Evolutionary conservation across 2,888 invertebrate species (phyloP).

Genomic region (Morpho achilles): DNA sequence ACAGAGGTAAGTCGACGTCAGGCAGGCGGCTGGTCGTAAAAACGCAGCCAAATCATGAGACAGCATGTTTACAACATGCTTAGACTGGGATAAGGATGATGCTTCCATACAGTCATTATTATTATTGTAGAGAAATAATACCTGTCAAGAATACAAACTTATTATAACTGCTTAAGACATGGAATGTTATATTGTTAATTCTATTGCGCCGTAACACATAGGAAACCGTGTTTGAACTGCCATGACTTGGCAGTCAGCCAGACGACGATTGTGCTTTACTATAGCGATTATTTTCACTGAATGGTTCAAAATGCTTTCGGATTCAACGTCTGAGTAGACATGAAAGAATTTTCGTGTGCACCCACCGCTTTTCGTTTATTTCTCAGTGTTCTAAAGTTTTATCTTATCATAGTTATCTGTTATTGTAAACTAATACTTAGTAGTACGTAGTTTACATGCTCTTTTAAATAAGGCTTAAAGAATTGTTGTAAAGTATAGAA

Average conservation of each 20-base stretch:
- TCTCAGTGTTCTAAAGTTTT: constrained; percentile 18
- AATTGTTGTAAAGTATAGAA: no score
- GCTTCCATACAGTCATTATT: no score
- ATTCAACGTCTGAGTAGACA: constrained; percentile 45
- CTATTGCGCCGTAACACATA: constrained; percentile 61
- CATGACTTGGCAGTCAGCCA: constrained; percentile 64
- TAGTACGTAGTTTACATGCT: no score
- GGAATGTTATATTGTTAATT: constrained; percentile 21
- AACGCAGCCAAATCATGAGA: no score
- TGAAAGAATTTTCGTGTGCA: constrained; percentile 59
- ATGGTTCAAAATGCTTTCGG: constrained; percentile 56
- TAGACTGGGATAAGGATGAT: no score
- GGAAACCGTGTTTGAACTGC: constrained; percentile 43
- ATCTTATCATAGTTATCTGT: constrained; percentile 6
- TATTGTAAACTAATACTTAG: no score
- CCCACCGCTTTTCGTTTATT: constrained; percentile 50
- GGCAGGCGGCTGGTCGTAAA: no score
- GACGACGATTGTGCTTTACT: constrained; percentile 65
- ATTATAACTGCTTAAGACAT: constrained; percentile 3
- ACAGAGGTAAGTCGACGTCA: no score
- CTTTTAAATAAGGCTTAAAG: no score
- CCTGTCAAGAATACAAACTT: constrained; percentile 13
- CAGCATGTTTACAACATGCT: no score
- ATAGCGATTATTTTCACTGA: constrained; percentile 63
- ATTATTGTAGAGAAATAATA: constrained; percentile 4